A percentile compares a stretch with the other conserved stretches of the same genome.
phyloP scores from a whole-genome alignment of 2,113 vertebrate species.

The Chitala chitala region DNA sequence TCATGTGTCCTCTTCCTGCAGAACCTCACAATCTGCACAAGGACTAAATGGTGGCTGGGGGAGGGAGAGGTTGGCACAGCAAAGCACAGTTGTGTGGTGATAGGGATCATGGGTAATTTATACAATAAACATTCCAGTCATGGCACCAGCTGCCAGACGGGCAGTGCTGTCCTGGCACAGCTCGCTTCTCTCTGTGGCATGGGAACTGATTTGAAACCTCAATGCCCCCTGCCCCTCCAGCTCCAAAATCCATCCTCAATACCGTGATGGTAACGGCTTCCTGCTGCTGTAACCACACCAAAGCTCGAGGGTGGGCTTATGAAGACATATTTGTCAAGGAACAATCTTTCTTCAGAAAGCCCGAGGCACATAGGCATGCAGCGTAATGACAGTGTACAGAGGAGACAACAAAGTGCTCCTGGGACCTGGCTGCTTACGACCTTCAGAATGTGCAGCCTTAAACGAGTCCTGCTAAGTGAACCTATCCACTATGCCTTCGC shows the following conservation, averaged over 20 bases:
- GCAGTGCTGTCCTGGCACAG: neutral
- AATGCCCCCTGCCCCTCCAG: neutral
- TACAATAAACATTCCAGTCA: neutral
- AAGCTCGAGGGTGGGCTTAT: neutral
- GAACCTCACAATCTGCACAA: neutral
- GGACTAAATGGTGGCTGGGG: neutral
- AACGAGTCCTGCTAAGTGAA: neutral
- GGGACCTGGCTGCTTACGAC: neutral
- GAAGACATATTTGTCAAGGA: neutral
- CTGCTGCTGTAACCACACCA: neutral
- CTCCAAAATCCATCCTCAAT: neutral
- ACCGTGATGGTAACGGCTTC: neutral
- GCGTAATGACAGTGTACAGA: neutral
- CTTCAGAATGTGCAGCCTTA: neutral
- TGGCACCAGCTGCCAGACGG: constrained; percentile 7
- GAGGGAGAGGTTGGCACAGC: neutral
- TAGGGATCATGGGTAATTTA: constrained; percentile 26
- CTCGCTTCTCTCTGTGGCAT: neutral
- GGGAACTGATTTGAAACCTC: neutral
- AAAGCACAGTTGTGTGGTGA: constrained; percentile 4
- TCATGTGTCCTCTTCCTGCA: neutral
- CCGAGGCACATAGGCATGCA: neutral
- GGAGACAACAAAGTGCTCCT: too few relatives aligned
- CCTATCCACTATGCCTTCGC: too few relatives aligned
- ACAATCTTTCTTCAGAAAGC: neutral